Base-by-base conservation (phyloP, 2,888 invertebrate genomes). In the Plebejus melissa region DNA sequence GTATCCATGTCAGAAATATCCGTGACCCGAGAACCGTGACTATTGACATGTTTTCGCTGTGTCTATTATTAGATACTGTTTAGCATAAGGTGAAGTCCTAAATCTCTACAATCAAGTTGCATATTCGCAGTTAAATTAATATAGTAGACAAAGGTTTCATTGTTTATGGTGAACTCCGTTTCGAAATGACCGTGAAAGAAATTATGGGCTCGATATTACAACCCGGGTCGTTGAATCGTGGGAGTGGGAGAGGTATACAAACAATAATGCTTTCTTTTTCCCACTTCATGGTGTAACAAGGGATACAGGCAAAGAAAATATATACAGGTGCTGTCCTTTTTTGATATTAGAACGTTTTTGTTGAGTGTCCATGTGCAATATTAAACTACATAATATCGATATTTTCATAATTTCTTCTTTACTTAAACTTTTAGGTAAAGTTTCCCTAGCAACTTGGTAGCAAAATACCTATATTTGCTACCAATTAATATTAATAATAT, bases 141-240 rank as follows among this genome's bases (percentile, higher is more conserved):
- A 54, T 72, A 72, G 54, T 28, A 50, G 72, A 72, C 72, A 72
- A 50, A 50, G 72, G 54, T 72, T 13, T 22, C 74, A 76, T 78
- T 82, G 82, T 86, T 85, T 86, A 86, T 88, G 76, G 74, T 74
- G 41, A 84, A 84, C 82, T 76, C 83, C 85, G 85, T 90, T 89
- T 89, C 87, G 87, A 90, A 91, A 91, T 87, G 88, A 86, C 90
- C 90, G 89, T 91, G 89, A 88, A 89, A 70, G 38, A 41, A 41
- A 38, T 70, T 70, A 65, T 65, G 65, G 41, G 41, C 70, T 41
- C 70, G 38, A 41, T 70, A 38, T 69, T 38, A 75, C 57, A 65
- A 58, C 57, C 38, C 78, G 74, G 77, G 77, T 77, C 78, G 75
- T 78, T 77, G 78, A 77, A 57, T 28, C 57, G 90, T 80, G 80